These are phyloP conservation scores for Agelaius phoeniceus DNA, from an alignment of 2,113 vertebrate species.

Conservation along the genomic window DNA sequence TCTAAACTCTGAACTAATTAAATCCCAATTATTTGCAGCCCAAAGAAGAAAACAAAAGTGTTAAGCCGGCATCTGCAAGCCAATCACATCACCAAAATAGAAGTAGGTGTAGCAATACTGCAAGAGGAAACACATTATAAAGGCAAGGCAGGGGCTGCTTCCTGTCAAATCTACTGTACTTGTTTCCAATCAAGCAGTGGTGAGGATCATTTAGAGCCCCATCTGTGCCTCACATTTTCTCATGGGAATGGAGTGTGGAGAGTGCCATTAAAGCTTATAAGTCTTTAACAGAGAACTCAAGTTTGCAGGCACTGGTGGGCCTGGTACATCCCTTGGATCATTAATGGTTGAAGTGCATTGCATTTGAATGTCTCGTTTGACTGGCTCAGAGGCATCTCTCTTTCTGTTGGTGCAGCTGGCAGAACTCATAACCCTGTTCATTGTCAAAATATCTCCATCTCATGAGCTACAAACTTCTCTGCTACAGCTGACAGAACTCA, in stretches of 20 bases:
- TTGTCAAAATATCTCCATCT: background rate
- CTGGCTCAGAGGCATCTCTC: background rate
- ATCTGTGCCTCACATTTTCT: background rate
- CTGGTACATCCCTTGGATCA: background rate
- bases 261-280: background rate
- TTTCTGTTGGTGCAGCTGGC: constrained; percentile 1
- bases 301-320: background rate
- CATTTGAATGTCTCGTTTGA: background rate
- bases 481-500: background rate
- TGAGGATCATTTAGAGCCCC: background rate
- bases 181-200: background rate
- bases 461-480: background rate
- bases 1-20: background rate
- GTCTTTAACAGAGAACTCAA: background rate
- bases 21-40: background rate
- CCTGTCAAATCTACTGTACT: background rate
- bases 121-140: background rate
- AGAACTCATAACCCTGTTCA: background rate
- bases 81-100: constrained; percentile 3
- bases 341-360: background rate
- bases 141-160: background rate
- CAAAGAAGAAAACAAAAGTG: background rate
- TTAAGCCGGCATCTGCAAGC: background rate
- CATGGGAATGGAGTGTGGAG: background rate
- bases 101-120: background rate